phyloP scores from a whole-genome alignment of 2,888 invertebrate genomes.

The Tupiocoris notatus region DNA sequence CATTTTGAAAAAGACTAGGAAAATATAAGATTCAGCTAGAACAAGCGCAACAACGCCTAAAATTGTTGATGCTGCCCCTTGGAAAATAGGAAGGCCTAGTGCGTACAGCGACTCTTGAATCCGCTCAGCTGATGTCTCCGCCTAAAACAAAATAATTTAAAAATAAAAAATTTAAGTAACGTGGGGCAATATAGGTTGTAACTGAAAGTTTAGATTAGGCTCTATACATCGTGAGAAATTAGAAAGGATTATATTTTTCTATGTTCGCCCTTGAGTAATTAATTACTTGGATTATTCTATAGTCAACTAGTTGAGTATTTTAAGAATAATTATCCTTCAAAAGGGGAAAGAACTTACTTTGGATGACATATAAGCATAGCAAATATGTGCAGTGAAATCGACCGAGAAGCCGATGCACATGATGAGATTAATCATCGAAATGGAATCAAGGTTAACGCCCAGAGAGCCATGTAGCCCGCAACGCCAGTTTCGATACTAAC shows the following conservation, averaged over 20 bases:
- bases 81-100: constrained; percentile 85
- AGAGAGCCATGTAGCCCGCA: constrained; percentile 93
- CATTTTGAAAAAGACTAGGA: constrained; percentile 95
- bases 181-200: no score
- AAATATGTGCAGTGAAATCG: constrained; percentile 80
- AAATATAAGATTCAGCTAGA: constrained; percentile 90
- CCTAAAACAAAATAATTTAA: constrained; percentile 52
- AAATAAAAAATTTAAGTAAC: neutral
- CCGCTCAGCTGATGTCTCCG: constrained; percentile 71
- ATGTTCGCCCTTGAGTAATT: no score
- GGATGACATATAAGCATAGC: constrained; percentile 92
- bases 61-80: constrained; percentile 88
- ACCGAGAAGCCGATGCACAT: constrained; percentile 97
- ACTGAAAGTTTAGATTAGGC: no score
- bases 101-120: constrained; percentile 85
- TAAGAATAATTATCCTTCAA: no score
- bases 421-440: constrained; percentile 94
- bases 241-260: no score
- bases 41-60: constrained; percentile 82
- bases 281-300: no score
- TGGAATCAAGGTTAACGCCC: constrained; percentile 90
- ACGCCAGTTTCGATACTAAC: constrained; percentile 92
- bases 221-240: no score
- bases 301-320: no score
- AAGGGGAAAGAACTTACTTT: no score